These are phyloP conservation scores for Vireo altiloquus DNA, from an alignment of 2,113 vertebrate genomes.

Conservation along the genomic window DNA sequence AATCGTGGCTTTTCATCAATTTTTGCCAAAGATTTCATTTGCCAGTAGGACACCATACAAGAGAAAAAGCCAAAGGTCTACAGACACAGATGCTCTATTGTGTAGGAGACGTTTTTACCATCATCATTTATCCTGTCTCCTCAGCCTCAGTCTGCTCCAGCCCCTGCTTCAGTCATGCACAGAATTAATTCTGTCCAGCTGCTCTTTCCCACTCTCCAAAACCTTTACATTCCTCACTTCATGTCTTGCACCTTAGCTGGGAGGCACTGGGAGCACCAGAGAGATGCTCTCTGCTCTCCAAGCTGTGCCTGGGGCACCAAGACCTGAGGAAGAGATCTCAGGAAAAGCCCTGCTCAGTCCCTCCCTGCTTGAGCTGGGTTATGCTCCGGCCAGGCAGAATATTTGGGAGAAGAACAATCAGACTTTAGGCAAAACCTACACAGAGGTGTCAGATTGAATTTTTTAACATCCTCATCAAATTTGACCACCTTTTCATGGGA, in stretches of 20 bases:
- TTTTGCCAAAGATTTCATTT: neutral
- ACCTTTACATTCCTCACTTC: fast-evolving
- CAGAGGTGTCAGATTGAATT: neutral
- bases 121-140: neutral
- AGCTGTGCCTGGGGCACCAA: neutral
- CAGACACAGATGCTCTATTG: neutral
- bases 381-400: neutral
- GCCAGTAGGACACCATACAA: neutral
- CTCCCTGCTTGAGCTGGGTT: neutral
- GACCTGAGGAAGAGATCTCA: neutral
- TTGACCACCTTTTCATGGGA: neutral
- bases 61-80: neutral
- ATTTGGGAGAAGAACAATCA: neutral
- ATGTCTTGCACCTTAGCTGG: neutral
- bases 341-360: neutral
- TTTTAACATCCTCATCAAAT: neutral
- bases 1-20: neutral
- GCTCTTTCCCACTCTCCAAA: neutral
- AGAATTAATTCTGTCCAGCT: neutral
- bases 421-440: neutral
- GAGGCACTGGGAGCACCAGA: neutral
- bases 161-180: neutral
- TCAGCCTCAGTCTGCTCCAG: neutral
- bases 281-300: neutral
- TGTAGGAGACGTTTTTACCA: neutral